Evolutionary conservation across 2,113 vertebrate genomes (phyloP), one percentile per base, ranked within the genome.

Genomic region (Siniperca knerii): DNA sequence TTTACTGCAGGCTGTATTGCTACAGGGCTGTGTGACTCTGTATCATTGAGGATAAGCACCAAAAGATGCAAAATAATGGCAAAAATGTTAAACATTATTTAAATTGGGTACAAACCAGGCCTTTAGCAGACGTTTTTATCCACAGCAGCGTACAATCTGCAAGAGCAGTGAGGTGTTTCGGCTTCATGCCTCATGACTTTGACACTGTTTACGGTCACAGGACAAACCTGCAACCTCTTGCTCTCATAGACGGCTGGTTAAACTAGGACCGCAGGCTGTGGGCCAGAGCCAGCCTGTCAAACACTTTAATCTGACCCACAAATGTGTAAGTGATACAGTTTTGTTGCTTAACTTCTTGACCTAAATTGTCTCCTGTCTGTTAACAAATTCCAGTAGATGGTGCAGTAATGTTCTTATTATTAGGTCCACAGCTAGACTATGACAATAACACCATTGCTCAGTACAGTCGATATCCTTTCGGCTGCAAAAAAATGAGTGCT

Each of bases 401-500:
- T 44, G 40, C 58, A 5, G 12, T 55, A 25, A 78, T 84, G 79
- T 58, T 75, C 40, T 84, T 55, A 68, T 76, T 70, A 74, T 58
- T 42, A 33, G 77, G 54, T 48, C 23, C 52, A 50, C 16, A 73
- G 66, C 46, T 20, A 11, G 50, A 61, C 66, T 57, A 21, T 73
- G 79, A 60, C 68, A 85, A 64, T 54, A 64, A 20, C 60, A 67
- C 64, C 44, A 35, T n/a, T 48, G 73, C 61, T 84, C 60, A 60
- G 5, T 7, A 29, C 15, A 57, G 82, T 70, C 21, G 2, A 83
- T 82, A 55, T 66, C 50, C 58, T 11, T 4, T 71, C 52, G 15
- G 76, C 57, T 35, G 77, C 23, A 44, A 20, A 70, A 8, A 84
- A 40, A 71, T 1, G 2, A 78, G 48, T 2, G 29, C 44, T 25